Base-by-base conservation (phyloP, 2,888 invertebrate genomes). In the Ormia ochracea region DNA sequence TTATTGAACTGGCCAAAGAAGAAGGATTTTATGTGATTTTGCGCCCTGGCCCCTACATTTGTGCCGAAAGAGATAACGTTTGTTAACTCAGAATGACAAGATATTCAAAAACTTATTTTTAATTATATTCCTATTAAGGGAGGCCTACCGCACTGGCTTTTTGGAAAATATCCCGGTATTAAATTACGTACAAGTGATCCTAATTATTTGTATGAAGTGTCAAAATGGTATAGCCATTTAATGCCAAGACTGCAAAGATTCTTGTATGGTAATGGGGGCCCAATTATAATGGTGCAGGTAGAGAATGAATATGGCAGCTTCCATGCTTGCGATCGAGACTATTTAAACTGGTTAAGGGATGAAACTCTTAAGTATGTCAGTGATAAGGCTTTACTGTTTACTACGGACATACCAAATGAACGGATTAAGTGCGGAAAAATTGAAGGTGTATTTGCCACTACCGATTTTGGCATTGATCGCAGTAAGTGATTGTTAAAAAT, bases 251-350 rank as follows among this genome's bases (percentile, higher is more conserved):
- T 92, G 4, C 85, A 90, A 69, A 89, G 90, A 3, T 86, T 91
- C 50, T 85, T 92, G 1, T 91, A 91, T 81, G 91, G 91, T 26
- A 95, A 95, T 85, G 96, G 96, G 1, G 97, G 97, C 3, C 95
- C 96, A 0, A 93, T 97, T 43, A 95, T 97, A 80, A 94, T 95
- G 91, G 93, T 96, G 59, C 96, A 97, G 59, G 86, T 90, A 5
- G 98, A 98, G 90, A 99, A 99, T 89, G 97, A 97, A 88, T 97
- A 97, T 85, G 98, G 97, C 0, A 95, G 94, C 84, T 96, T 93
- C 84, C 68, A 84, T 69, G 93, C 93, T 1, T 94, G 93, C 84
- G 95, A 97, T 86, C 91, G 90, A 77, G 87, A 90, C 2, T 97
- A 98, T 89, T 92, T 92, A 85, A 86, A 88, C 23, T 92, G 92